Percentiles rank a stretch among this genome's conserved stretches.
These are phyloP conservation scores for Acridotheres tristis DNA, from an alignment of 2,797 vertebrate genomes.

Conservation along the genomic window DNA sequence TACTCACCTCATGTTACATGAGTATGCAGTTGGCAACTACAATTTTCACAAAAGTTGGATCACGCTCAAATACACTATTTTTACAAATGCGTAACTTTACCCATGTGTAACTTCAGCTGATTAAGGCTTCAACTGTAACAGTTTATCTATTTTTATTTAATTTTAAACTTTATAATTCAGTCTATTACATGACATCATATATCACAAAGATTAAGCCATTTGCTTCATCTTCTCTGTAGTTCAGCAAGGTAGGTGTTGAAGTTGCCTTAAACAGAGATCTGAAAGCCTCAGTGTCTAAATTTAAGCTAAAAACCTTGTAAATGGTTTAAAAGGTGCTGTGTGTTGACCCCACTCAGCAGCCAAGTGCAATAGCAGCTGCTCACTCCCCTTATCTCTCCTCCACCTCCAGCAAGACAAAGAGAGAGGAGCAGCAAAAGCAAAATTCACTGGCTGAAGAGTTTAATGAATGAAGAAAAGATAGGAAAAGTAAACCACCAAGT, in stretches of 20 bases:
- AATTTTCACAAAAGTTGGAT: neutral
- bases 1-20: neutral
- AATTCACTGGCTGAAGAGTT: neutral
- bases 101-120: neutral
- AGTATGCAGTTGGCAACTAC: neutral
- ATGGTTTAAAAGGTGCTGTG: neutral
- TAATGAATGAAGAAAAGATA: neutral
- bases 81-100: neutral
- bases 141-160: neutral
- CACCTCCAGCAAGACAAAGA: neutral
- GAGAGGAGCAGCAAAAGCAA: neutral
- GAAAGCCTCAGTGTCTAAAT: neutral
- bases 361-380: neutral
- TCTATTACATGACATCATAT: neutral
- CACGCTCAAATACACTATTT: neutral
- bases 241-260: neutral
- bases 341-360: neutral
- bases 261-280: neutral
- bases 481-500: neutral
- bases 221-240: neutral
- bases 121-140: neutral
- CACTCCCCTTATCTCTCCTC: neutral
- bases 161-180: neutral
- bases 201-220: neutral
- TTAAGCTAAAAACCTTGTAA: neutral